These are phyloP conservation scores for Magallana angulata DNA, from an alignment of 1,140 invertebrate genomes.

Conservation along the genomic window DNA sequence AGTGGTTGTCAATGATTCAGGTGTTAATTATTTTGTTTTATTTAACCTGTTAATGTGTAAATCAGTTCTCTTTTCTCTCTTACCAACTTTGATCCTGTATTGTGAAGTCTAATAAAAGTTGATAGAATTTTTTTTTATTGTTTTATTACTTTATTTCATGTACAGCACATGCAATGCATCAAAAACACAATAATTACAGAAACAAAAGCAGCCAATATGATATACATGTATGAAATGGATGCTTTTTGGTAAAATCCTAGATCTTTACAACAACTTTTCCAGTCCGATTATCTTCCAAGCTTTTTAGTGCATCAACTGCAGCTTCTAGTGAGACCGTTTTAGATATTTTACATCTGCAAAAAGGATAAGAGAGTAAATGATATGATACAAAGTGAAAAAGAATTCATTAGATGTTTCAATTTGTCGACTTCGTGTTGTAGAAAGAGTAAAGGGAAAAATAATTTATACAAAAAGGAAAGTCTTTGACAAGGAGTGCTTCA, in stretches of 20 bases:
- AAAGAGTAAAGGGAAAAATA: no score
- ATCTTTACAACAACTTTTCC: constrained; percentile 77
- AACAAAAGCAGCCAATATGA: no score
- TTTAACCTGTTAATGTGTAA: not conserved
- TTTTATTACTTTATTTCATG: no score
- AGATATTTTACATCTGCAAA: constrained; percentile 76
- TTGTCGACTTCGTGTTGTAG: no score
- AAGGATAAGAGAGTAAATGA: no score
- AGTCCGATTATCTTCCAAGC: constrained; percentile 71
- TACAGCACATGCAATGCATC: no score
- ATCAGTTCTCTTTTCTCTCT: not conserved
- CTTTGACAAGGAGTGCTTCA: no score
- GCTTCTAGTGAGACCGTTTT: constrained; percentile 76
- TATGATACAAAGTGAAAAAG: no score
- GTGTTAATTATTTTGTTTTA: not conserved
- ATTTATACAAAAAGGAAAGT: no score
- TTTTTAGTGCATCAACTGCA: constrained; percentile 70
- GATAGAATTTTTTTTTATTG: not conserved
- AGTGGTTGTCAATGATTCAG: not conserved
- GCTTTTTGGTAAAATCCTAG: not conserved
- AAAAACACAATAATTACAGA: no score
- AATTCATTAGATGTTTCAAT: no score
- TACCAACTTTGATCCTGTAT: constrained; percentile 10
- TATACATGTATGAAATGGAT: no score
- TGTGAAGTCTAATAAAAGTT: constrained; percentile 7